These are phyloP conservation scores for Drosophila bunnanda DNA, from an alignment of 2,888 invertebrate species.

Conservation along the genomic window DNA sequence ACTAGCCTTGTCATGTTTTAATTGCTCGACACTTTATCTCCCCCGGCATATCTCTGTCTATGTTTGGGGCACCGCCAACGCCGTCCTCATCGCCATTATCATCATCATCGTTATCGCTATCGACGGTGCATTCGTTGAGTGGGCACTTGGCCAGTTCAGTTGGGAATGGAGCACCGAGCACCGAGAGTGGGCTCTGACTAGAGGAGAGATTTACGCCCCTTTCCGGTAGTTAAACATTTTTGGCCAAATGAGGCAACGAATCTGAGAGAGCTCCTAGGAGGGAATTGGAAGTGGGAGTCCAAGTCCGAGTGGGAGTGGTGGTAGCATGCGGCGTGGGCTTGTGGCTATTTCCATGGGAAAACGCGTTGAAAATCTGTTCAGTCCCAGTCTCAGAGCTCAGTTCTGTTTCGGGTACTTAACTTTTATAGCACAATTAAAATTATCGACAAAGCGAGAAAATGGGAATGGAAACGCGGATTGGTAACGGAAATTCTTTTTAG, in stretches of 20 bases:
- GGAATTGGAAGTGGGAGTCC: constrained; percentile 11
- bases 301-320: constrained; percentile 9
- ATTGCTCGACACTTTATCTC: constrained; percentile 62
- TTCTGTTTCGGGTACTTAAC: constrained; percentile 38
- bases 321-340: constrained; percentile 10
- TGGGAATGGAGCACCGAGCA: constrained; percentile 7
- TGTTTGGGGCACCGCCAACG: constrained; percentile 26
- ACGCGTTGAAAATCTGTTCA: constrained; percentile 43
- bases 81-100: constrained; percentile 15
- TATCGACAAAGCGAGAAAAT: constrained; percentile 32
- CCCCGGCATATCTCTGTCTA: not conserved
- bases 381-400: constrained; percentile 6
- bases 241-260: constrained; percentile 46
- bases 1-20: constrained; percentile 45
- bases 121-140: constrained; percentile 37
- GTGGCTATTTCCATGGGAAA: constrained; percentile 30
- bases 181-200: not conserved
- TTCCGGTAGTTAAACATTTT: constrained; percentile 54
- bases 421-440: constrained; percentile 38
- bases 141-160: constrained; percentile 45
- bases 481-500: constrained; percentile 8
- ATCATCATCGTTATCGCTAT: constrained; percentile 23
- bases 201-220: constrained; percentile 53
- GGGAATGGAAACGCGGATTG: constrained; percentile 20
- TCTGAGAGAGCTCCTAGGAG: constrained; percentile 17